These are phyloP conservation scores for Leptinotarsa lineolata DNA, from an alignment of 1,140 invertebrate genomes.

Conservation along the genomic window DNA sequence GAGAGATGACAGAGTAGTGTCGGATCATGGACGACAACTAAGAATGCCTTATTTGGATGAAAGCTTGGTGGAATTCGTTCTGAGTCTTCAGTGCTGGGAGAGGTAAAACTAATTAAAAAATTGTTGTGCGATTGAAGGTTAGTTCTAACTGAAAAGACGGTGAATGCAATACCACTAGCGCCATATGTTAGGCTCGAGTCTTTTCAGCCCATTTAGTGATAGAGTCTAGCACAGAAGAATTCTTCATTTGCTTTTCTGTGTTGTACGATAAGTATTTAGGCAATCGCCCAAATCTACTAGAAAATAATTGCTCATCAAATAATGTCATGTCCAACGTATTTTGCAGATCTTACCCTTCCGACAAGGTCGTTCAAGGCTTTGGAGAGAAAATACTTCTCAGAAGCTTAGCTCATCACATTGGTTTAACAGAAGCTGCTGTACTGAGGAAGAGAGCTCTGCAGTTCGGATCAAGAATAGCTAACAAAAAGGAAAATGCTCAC, in stretches of 20 bases:
- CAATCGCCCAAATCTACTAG: too few species aligned
- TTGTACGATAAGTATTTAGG: too few species aligned
- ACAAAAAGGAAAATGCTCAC: slow-evolving; percentile 86
- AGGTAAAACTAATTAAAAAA: slow-evolving; percentile 62
- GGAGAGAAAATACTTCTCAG: slow-evolving; percentile 95
- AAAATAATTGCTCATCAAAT: too few species aligned
- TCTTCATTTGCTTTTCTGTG: too few species aligned
- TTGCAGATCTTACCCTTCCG: slow-evolving; percentile 68
- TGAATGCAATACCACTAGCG: too few species aligned
- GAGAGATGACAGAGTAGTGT: slow-evolving; percentile 87
- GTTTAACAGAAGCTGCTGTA: slow-evolving; percentile 66
- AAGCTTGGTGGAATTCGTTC: slow-evolving; percentile 76
- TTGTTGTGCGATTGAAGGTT: too few species aligned
- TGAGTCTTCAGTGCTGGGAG: slow-evolving; percentile 71
- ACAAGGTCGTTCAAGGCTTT: slow-evolving; percentile 70
- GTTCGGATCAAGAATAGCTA: slow-evolving; percentile 96
- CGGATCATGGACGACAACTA: slow-evolving; percentile 76
- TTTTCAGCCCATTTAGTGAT: too few species aligned
- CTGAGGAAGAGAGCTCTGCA: slow-evolving; percentile 93
- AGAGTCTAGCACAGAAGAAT: too few species aligned
- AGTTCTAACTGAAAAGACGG: too few species aligned
- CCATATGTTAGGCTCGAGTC: too few species aligned
- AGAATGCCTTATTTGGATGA: slow-evolving; percentile 96
- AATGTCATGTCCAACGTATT: neutral
- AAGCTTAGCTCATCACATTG: slow-evolving; percentile 74